These are phyloP conservation scores for Eleginops maclovinus DNA, from an alignment of 2,113 vertebrate species.

Conservation along the genomic window DNA sequence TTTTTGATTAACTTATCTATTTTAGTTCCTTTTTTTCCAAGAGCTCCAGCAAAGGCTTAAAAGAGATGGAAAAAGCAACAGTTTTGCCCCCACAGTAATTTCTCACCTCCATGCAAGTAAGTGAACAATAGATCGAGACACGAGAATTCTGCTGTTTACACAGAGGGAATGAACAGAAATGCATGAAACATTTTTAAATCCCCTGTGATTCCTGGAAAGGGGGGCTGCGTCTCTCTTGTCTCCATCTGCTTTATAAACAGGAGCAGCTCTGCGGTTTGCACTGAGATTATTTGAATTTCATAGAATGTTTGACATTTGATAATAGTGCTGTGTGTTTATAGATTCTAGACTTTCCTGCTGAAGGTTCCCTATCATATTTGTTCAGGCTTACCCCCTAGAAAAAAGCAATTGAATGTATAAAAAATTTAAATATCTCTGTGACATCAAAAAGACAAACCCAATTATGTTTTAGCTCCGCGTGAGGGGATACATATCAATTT, in stretches of 20 bases:
- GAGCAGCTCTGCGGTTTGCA: slow-evolving; percentile 59
- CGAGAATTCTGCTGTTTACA: slow-evolving; percentile 63
- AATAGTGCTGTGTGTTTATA: slow-evolving; percentile 64
- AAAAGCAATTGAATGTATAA: slow-evolving; percentile 43
- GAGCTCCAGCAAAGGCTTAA: slow-evolving; percentile 20
- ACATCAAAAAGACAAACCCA: slow-evolving; percentile 61
- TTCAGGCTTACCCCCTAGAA: slow-evolving; percentile 41
- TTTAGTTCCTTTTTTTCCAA: neutral
- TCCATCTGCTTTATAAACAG: slow-evolving; percentile 72
- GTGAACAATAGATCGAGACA: slow-evolving; percentile 52
- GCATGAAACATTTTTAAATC: slow-evolving; percentile 72
- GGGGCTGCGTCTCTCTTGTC: slow-evolving; percentile 47
- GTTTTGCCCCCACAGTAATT: slow-evolving; percentile 36
- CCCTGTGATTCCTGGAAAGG: slow-evolving; percentile 63
- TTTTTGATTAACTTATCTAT: slow-evolving; percentile 4
- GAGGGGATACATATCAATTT: slow-evolving; percentile 60
- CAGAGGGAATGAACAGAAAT: slow-evolving; percentile 67
- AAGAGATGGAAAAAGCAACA: slow-evolving; percentile 1
- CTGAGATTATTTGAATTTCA: slow-evolving; percentile 78
- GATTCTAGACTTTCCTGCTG: slow-evolving; percentile 51
- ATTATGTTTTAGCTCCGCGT: slow-evolving; percentile 59
- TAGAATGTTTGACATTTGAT: slow-evolving; percentile 78
- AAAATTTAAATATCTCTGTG: slow-evolving; percentile 54
- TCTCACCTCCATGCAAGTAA: slow-evolving; percentile 45
- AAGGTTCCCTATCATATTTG: slow-evolving; percentile 73